phyloP scores from a whole-genome alignment of 2,113 vertebrate species.

The Marmota flaviventris region DNA sequence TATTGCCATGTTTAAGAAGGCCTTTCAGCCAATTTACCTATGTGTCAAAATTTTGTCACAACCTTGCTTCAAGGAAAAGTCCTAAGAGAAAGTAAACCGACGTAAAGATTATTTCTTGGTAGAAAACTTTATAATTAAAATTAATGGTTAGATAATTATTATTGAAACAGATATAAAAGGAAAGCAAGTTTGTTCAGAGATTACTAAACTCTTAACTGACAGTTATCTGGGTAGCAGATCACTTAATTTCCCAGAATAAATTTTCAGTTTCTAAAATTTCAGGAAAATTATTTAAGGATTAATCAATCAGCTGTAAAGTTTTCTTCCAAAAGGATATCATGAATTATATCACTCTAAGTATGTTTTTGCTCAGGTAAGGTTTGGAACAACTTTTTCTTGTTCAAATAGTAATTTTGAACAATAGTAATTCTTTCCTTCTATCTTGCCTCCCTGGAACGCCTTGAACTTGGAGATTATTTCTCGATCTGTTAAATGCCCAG shows the following conservation, averaged over 20 bases:
- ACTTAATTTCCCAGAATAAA: background rate
- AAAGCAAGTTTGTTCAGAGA: slow-evolving; percentile 5
- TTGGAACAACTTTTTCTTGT: background rate
- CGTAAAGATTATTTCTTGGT: background rate
- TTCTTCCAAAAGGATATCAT: background rate
- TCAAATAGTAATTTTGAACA: background rate
- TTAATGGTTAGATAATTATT: background rate
- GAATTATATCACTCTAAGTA: background rate
- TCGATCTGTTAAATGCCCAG: background rate
- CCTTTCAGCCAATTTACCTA: background rate
- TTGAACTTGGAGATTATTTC: background rate
- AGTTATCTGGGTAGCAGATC: background rate
- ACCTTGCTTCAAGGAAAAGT: background rate
- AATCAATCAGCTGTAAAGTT: background rate
- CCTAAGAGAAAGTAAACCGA: background rate
- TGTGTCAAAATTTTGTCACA: background rate
- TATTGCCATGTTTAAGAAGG: background rate
- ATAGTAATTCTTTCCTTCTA: background rate
- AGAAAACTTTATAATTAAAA: slow-evolving; percentile 20
- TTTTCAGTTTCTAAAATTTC: slow-evolving; percentile 27
- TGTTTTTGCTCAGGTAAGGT: slow-evolving; percentile 5
- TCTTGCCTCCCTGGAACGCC: background rate
- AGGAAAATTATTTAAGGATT: slow-evolving; percentile 1
- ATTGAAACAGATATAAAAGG: background rate
- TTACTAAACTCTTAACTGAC: background rate